Conservation (phyloP, 2,797 vertebrate species). For the Acrocephalus scirpaceus region DNA sequence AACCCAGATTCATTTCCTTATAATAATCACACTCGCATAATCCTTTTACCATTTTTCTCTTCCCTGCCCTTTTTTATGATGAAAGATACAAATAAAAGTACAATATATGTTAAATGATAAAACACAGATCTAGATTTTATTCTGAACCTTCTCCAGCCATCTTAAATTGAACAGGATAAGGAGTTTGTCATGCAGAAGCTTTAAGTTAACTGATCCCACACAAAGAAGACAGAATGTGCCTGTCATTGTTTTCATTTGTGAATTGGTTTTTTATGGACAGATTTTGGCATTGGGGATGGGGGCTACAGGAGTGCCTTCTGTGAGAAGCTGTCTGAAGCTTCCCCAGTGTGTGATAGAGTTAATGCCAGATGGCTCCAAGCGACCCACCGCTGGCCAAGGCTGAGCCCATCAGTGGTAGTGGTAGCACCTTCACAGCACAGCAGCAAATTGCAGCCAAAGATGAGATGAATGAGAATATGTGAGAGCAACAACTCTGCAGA, state of each 20-base stretch:
- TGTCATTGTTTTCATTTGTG: background rate
- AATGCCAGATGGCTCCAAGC: fast-evolving
- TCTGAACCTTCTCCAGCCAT: background rate
- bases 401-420: background rate
- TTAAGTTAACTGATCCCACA: background rate
- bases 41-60: background rate
- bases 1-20: background rate
- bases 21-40: background rate
- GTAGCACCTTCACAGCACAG: background rate
- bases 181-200: background rate
- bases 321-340: background rate
- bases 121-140: background rate
- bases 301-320: background rate
- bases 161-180: background rate
- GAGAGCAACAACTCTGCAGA: background rate
- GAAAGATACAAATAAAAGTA: background rate
- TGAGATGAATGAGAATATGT: background rate
- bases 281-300: background rate
- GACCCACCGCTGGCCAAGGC: background rate
- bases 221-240: background rate
- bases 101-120: background rate
- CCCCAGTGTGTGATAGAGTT: fast-evolving
- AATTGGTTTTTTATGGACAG: background rate
- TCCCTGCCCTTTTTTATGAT: background rate
- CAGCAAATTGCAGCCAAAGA: background rate